phyloP scores from a whole-genome alignment of 2,113 vertebrate genomes.

The Ramphastos sulfuratus region DNA sequence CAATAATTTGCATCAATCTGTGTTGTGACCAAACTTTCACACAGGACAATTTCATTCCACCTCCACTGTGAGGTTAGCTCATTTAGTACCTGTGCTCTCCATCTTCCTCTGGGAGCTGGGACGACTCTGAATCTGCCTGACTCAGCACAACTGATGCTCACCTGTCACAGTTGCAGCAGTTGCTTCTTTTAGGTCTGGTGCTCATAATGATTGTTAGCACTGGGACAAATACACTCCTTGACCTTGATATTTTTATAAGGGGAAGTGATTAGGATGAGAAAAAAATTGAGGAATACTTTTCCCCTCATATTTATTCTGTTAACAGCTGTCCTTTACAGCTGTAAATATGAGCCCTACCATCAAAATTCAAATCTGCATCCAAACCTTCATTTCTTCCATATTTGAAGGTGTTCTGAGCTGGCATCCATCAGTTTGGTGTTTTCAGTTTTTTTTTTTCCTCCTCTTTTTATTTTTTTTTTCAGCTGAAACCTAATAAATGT shows the following conservation, averaged over 20 bases:
- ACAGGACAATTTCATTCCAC: fast-evolving
- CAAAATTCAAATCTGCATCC: not conserved
- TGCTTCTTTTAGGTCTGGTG: fast-evolving
- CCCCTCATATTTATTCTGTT: not conserved
- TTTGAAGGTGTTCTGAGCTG: not conserved
- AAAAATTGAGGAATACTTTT: not conserved
- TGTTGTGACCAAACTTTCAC: not conserved
- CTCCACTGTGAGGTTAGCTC: not conserved
- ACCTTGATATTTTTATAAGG: not conserved
- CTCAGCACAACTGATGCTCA: not conserved
- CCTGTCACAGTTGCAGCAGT: fast-evolving
- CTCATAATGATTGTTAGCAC: not conserved
- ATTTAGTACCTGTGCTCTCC: not conserved
- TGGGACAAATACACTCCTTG: not conserved
- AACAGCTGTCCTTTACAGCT: not conserved
- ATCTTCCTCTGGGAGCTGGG: not conserved
- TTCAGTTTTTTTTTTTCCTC: not conserved
- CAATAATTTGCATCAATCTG: not conserved
- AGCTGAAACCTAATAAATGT: slow-evolving; percentile 21
- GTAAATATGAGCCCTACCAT: not conserved
- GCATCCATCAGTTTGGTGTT: not conserved
- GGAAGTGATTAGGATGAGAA: not conserved
- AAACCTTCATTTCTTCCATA: not conserved
- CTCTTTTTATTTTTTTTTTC: too few species aligned
- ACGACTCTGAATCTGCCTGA: fast-evolving